These are phyloP conservation scores for Diarsia mendica DNA, from an alignment of 2,888 invertebrate species.

Conservation along the genomic window DNA sequence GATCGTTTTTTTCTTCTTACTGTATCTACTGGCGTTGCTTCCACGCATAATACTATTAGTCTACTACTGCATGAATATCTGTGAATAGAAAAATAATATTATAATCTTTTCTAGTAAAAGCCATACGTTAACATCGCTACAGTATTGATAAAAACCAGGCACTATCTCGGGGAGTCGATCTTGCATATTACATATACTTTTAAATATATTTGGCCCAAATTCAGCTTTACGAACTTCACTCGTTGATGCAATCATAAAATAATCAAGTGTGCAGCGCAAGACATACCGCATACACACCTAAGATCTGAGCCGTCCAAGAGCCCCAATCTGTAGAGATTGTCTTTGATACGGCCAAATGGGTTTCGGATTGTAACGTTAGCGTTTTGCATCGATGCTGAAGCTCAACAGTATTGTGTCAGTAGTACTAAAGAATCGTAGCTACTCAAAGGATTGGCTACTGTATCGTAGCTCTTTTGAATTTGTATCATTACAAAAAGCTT, in stretches of 20 bases:
- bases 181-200: no score
- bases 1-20: constrained; percentile 91
- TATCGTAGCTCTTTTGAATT: not conserved
- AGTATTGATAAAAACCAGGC: not conserved
- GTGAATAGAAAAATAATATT: constrained; percentile 23
- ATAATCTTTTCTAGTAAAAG: not conserved
- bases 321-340: not conserved
- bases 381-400: not conserved
- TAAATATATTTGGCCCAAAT: not conserved
- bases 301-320: not conserved
- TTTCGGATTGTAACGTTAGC: not conserved
- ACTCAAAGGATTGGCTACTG: not conserved
- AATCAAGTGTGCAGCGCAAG: not conserved
- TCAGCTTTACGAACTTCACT: not conserved
- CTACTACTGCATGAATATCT: constrained; percentile 96
- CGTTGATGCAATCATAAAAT: not conserved
- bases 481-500: not conserved
- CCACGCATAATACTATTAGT: constrained; percentile 97
- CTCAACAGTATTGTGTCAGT: not conserved
- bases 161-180: no score
- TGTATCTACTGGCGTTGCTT: constrained; percentile 92
- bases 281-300: not conserved
- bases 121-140: not conserved
- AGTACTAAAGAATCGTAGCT: not conserved
- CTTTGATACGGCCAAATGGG: not conserved